phyloP scores from a whole-genome alignment of 2,113 vertebrate genomes.

The Oreocharis arfaki region DNA sequence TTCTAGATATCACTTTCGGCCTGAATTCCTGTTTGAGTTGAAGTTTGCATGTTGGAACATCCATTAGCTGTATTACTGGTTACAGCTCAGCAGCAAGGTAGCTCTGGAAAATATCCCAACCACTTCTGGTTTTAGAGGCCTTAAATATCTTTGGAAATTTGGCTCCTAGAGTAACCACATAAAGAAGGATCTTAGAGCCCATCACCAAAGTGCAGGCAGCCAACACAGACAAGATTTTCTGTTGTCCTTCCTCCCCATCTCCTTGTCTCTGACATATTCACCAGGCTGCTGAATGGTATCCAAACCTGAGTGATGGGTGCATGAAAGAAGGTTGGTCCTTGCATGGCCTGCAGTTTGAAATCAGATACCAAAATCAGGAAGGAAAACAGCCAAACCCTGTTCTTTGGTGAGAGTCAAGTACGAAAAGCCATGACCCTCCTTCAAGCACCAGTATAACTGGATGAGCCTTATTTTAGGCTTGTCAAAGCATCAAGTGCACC shows the following conservation, averaged over 20 bases:
- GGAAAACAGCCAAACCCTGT: neutral
- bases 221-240: neutral
- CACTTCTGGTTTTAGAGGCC: neutral
- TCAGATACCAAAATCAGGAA: neutral
- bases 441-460: neutral
- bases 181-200: neutral
- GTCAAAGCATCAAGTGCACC: neutral
- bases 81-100: neutral
- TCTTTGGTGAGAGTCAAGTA: neutral
- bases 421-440: accelerated
- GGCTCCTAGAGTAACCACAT: no score
- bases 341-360: neutral
- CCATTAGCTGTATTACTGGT: neutral
- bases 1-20: neutral
- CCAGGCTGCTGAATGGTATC: neutral
- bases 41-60: neutral
- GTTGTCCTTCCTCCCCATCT: neutral
- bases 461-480: neutral
- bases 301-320: neutral
- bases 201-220: neutral
- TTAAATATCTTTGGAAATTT: neutral
- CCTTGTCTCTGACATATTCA: neutral
- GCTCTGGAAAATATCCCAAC: neutral
- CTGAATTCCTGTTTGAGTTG: neutral
- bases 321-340: neutral